Base-by-base conservation (phyloP, 2,888 invertebrate species). In the Ephialtes manifestator region DNA sequence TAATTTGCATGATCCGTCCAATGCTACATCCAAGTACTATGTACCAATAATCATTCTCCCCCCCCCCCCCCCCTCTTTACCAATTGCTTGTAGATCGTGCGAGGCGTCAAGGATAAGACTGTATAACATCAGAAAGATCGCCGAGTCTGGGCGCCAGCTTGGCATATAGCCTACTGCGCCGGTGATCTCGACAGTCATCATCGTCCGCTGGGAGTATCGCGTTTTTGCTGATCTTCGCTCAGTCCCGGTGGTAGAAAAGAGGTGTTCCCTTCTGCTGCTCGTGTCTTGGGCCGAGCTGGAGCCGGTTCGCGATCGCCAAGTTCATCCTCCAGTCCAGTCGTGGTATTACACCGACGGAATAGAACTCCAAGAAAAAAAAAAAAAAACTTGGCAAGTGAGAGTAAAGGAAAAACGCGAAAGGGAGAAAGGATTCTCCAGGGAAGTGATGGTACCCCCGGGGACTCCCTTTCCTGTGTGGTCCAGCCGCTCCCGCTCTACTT, bases 401-500 rank as follows among this genome's bases (percentile, higher is more conserved):
- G 48, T 70, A 67, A 76, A 68, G 58, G 68, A 75, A 78, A 76
- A 53, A 72, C 60, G 60, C 48, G 31, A 43, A 31, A 68, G 63
- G 55, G 63, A 74, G 53, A 72, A 72, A 77, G 55, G 80, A 81
- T 77, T 65, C 51, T 74, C 58, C 71, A 71, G 55, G 67, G 48
- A 63, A 20, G 35, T 46, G 65, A 68, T 53, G 67, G 72, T 58
- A 58, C 39, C 43, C 67, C 7, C 18, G 71, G 35, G 39, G 74
- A 67, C 35, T 67, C 53, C 58, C 78, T 76, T 80, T 80, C 51
- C 80, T 80, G 78, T 85, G 80, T 84, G 84, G 84, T 75, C 82
- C 75, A 76, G 60, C 58, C 71, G 60, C 68, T 72, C 60, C 67
- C 80, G 74, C 77, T 65, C 81, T 15, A 76, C 76, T 60, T 79